Evolutionary conservation across 2,113 vertebrate species (phyloP).

Genomic region (Centropus bengalensis): DNA sequence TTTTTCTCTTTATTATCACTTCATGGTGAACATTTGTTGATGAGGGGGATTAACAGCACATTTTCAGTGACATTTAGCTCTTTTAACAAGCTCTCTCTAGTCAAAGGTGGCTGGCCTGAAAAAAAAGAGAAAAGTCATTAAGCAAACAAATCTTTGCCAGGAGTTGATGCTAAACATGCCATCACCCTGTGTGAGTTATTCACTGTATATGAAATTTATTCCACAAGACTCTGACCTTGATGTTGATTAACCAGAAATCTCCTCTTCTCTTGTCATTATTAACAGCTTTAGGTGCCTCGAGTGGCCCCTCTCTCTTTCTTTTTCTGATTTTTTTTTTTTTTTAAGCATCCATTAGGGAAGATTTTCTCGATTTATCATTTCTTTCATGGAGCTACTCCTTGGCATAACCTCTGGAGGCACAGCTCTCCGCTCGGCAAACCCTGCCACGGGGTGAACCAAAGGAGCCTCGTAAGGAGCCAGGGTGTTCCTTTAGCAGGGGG

Average conservation of each 20-base stretch:
- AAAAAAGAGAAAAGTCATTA: constrained; percentile 63
- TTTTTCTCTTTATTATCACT: constrained; percentile 73
- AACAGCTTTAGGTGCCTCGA: constrained; percentile 44
- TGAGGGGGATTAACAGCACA: constrained; percentile 67
- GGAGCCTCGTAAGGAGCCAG: accelerated
- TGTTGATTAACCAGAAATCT: constrained; percentile 68
- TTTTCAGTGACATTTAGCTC: constrained; percentile 68
- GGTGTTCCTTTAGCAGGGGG: background rate
- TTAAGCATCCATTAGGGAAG: constrained; percentile 8
- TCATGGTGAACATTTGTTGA: constrained; percentile 63
- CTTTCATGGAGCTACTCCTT: background rate
- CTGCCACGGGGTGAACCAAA: accelerated
- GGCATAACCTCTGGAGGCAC: background rate
- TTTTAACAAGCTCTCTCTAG: constrained; percentile 66
- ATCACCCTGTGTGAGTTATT: constrained; percentile 53
- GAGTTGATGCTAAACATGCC: constrained; percentile 67
- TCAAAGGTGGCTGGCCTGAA: constrained; percentile 70
- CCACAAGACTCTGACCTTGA: constrained; percentile 57
- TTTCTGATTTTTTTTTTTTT: background rate
- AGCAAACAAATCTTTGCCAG: constrained; percentile 72
- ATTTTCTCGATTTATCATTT: constrained; percentile 30
- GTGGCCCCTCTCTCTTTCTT: background rate
- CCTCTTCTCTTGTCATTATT: constrained; percentile 59
- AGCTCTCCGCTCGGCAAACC: accelerated
- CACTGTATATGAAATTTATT: constrained; percentile 67